Base-by-base conservation (phyloP, 1,140 invertebrate species). In the Ditylenchus dipsaci region DNA sequence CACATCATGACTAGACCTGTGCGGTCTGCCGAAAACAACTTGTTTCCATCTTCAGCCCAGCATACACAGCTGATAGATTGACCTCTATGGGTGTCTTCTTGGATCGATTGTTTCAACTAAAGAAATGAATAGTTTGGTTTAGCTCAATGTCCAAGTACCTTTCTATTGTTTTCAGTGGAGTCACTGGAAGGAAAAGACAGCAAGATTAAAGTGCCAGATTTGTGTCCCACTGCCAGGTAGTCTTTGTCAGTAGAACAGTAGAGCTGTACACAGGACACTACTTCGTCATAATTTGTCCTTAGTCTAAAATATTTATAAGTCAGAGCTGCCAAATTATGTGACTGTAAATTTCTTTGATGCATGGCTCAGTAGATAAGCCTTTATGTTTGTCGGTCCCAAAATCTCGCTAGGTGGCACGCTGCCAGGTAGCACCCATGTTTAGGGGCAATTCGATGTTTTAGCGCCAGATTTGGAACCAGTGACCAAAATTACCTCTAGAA, bases 101-200 rank as follows among this genome's bases (percentile, higher is more conserved):
- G 69, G 19, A 71, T 68, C n/a, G 65, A 70, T 27, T 71, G 69
- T 29, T 58, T 27, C 29, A 71, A 47, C 69, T 71, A 38, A 38
- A 38, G 3, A 3, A n/a, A n/a, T n/a, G n/a, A n/a, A n/a, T n/a
- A n/a, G n/a, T n/a, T n/a, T n/a, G n/a, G n/a, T n/a, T n/a, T n/a
- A n/a, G n/a, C n/a, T n/a, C n/a, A n/a, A n/a, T n/a, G 33, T 38
- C 19, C n/a, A 19, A 27, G 30, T 11, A 70, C 68, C 19, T 21
- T 71, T 73, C 59, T 19, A 49, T 58, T 67, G 19, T 26, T 49
- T 59, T 33, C n/a, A 38, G 33, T 38, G 15, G 30, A 33, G 15
- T 72, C 56, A 7, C 56, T 60, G 42, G 27, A 38, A 17, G 69
- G 69, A 30, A 71, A 60, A 30, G 33, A 73, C 49, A 71, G 27